Conservation (phyloP, 2,888 invertebrate species). For the Colletes collaris region DNA sequence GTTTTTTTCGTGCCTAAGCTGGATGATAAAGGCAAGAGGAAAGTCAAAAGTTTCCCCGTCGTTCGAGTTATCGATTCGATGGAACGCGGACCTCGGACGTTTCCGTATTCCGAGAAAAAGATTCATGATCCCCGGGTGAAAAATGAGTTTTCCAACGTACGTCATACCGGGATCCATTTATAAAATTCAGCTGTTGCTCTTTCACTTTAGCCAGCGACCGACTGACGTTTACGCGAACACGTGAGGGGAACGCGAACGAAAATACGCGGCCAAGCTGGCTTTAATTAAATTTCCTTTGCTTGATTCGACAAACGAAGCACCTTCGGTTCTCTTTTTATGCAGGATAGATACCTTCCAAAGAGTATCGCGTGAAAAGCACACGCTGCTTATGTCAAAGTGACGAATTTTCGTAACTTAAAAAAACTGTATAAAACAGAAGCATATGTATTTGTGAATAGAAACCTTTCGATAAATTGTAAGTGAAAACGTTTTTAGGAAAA, state of each 20-base stretch:
- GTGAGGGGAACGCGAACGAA: not conserved
- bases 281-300: slow-evolving; percentile 41
- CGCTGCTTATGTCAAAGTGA: too few relatives aligned
- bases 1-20: slow-evolving; percentile 1
- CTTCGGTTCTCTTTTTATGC: too few relatives aligned
- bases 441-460: too few relatives aligned
- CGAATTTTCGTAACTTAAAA: too few relatives aligned
- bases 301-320: not conserved
- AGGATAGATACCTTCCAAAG: too few relatives aligned
- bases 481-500: too few relatives aligned
- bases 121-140: slow-evolving; percentile 49
- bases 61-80: slow-evolving; percentile 44
- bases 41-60: slow-evolving; percentile 19
- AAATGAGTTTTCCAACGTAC: slow-evolving; percentile 39
- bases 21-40: slow-evolving; percentile 15
- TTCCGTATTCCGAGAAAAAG: slow-evolving; percentile 13
- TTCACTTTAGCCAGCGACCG: not conserved
- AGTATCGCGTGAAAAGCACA: too few relatives aligned
- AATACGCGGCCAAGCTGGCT: not conserved
- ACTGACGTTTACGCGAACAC: not conserved
- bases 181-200: slow-evolving; percentile 50
- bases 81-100: not conserved
- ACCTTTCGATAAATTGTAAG: too few relatives aligned
- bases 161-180: slow-evolving; percentile 42
- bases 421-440: too few relatives aligned